Evolutionary conservation across 2,113 vertebrate species (phyloP).

Genomic region (Aptenodytes forsteri): DNA sequence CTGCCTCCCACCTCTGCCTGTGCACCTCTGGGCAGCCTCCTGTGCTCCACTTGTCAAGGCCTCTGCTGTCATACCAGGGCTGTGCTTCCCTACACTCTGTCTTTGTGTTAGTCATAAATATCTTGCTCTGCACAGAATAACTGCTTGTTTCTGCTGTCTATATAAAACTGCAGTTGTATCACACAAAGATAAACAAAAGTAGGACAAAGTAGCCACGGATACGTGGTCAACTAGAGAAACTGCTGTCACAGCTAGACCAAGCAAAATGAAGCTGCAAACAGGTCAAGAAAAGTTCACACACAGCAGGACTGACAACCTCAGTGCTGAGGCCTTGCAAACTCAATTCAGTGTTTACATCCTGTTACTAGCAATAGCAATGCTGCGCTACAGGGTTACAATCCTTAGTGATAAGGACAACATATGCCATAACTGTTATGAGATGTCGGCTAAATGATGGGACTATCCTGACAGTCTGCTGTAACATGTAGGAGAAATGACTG

Average conservation of each 20-base stretch:
- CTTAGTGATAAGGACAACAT: background rate
- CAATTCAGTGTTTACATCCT: fast-evolving
- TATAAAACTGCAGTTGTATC: background rate
- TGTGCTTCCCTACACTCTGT: background rate
- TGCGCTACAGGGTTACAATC: fast-evolving
- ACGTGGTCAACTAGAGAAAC: background rate
- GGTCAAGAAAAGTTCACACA: background rate
- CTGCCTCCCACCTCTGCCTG: background rate
- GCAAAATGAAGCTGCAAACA: background rate
- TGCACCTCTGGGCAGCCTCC: background rate
- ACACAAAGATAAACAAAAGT: background rate
- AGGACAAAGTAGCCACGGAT: background rate
- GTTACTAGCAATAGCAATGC: background rate
- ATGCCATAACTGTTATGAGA: no score
- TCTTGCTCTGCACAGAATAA: background rate
- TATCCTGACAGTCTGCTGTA: background rate
- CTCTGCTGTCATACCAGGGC: background rate
- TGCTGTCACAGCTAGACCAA: background rate
- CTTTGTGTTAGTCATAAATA: background rate
- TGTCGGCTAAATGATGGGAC: background rate
- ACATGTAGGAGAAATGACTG: background rate
- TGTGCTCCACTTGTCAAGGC: background rate
- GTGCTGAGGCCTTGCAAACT: background rate
- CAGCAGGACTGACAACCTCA: background rate
- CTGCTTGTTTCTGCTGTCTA: background rate